These are phyloP conservation scores for Gobius niger DNA, from an alignment of 2,113 vertebrate species.

Conservation along the genomic window DNA sequence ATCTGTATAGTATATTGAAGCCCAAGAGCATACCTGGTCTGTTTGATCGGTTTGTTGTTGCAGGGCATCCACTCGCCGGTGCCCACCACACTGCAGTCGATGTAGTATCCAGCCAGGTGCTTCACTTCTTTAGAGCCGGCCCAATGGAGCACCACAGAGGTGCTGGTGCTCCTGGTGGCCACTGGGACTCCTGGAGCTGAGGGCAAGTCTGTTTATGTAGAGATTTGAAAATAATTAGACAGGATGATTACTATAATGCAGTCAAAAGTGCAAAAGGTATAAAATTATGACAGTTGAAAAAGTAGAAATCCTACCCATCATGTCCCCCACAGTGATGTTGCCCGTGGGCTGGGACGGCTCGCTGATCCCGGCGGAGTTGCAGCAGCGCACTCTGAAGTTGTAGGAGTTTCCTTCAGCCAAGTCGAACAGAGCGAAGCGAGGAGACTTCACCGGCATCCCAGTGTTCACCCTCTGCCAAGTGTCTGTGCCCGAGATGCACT, in stretches of 20 bases:
- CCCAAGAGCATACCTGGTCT: constrained; percentile 80
- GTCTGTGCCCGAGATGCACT: constrained; percentile 87
- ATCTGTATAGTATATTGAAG: neutral
- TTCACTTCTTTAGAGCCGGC: constrained; percentile 83
- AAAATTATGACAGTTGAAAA: too few species aligned
- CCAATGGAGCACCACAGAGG: constrained; percentile 90
- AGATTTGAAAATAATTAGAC: neutral
- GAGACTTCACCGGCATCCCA: constrained; percentile 93
- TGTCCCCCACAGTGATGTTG: constrained; percentile 86
- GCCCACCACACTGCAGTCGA: constrained; percentile 85
- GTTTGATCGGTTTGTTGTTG: constrained; percentile 96
- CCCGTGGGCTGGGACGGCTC: constrained; percentile 86
- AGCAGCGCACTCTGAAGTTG: constrained; percentile 94
- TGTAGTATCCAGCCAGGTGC: constrained; percentile 91
- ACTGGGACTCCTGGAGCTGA: constrained; percentile 82
- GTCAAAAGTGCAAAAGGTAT: too few species aligned
- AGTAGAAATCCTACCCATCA: constrained; percentile 81
- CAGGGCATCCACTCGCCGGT: constrained; percentile 90
- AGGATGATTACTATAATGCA: too few species aligned
- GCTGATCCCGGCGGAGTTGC: constrained; percentile 91
- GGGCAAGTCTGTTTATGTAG: constrained; percentile 82
- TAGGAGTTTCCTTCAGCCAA: constrained; percentile 92
- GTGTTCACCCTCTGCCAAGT: constrained; percentile 97
- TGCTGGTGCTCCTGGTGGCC: constrained; percentile 86
- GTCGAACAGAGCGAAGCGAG: constrained; percentile 95